A percentile compares a stretch with the other conserved stretches of the same genome.
phyloP scores from a whole-genome alignment of 2,888 invertebrate species.

The Pollenia labialis region DNA sequence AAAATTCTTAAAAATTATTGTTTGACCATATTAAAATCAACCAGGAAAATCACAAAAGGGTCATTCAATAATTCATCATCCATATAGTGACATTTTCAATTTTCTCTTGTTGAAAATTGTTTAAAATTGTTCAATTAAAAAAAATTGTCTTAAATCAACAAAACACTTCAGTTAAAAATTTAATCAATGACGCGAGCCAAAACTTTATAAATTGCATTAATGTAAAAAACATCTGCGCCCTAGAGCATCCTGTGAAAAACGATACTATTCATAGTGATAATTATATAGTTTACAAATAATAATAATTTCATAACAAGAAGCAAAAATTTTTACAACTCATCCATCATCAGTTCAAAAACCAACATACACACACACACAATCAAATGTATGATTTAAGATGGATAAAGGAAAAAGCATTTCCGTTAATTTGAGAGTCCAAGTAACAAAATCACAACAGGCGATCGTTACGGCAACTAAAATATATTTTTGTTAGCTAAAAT shows the following conservation, averaged over 20 bases:
- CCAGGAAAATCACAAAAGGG: not conserved
- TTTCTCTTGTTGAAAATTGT: constrained; percentile 3
- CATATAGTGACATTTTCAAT: constrained; percentile 65
- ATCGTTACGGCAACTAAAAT: constrained; percentile 46
- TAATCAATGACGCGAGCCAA: constrained; percentile 72
- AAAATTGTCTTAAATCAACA: constrained; percentile 23
- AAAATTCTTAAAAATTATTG: too few relatives aligned
- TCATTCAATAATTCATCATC: constrained; percentile 54
- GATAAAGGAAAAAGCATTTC: constrained; percentile 64
- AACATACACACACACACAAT: not conserved
- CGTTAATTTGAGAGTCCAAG: constrained; percentile 71
- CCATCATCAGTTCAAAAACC: constrained; percentile 34
- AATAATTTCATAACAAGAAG: constrained; percentile 31
- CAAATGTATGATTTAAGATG: constrained; percentile 37
- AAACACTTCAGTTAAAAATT: constrained; percentile 37
- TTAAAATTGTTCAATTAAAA: constrained; percentile 10
- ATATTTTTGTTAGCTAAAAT: not conserved
- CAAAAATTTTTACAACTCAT: constrained; percentile 53
- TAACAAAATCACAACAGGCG: constrained; percentile 72
- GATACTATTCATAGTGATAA: constrained; percentile 71
- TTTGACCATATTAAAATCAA: too few relatives aligned
- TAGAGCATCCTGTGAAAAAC: constrained; percentile 71
- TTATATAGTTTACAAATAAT: constrained; percentile 68
- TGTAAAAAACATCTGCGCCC: constrained; percentile 63
- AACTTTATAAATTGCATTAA: constrained; percentile 54